Conservation (phyloP, 2,888 invertebrate species). For the Dasysyrphus tricinctus region DNA sequence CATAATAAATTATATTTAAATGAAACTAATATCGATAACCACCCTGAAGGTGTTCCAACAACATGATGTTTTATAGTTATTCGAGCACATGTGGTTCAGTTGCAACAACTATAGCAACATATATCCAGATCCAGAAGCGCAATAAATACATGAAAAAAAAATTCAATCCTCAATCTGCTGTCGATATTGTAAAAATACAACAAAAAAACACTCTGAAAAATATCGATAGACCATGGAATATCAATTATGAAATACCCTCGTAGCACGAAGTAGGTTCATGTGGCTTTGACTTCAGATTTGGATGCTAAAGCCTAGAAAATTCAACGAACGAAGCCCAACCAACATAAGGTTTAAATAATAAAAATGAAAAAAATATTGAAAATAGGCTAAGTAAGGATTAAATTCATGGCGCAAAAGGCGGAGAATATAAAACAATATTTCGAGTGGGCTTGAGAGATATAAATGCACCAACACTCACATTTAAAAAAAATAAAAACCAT, state of each 20-base stretch:
- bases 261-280: constrained; percentile 6
- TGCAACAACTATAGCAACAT: not conserved
- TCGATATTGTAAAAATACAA: constrained; percentile 15
- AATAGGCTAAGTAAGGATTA: constrained; percentile 69
- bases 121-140: constrained; percentile 7
- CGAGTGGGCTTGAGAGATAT: constrained; percentile 40
- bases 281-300: constrained; percentile 7
- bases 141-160: not conserved
- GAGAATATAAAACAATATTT: constrained; percentile 2
- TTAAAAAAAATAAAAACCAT: not conserved
- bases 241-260: constrained; percentile 56
- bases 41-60: constrained; percentile 50
- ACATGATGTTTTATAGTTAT: constrained; percentile 15
- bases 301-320: constrained; percentile 8
- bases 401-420: constrained; percentile 19
- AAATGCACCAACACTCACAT: not conserved
- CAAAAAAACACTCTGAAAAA: constrained; percentile 5
- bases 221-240: constrained; percentile 49
- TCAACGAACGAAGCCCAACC: constrained; percentile 15
- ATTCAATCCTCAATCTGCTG: not conserved
- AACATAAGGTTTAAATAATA: not conserved
- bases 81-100: not conserved
- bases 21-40: constrained; percentile 60
- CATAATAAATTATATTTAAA: constrained; percentile 58
- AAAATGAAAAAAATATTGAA: constrained; percentile 38